Conservation (phyloP, 2,113 vertebrate species). For the Notechis scutatus region DNA sequence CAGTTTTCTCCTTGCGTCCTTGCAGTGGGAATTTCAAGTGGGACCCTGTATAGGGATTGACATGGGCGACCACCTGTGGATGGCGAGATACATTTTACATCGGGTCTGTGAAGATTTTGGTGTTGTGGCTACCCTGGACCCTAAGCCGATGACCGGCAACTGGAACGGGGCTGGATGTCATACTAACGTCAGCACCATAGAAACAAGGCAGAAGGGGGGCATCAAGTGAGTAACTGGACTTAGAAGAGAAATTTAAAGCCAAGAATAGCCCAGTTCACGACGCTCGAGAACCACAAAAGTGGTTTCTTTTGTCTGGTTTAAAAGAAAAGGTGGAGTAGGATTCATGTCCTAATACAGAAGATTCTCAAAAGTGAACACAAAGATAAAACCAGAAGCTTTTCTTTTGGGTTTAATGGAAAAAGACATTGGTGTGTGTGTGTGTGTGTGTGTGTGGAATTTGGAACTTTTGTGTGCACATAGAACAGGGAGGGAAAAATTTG, state of each 20-base stretch:
- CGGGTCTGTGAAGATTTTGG: conserved; percentile 78
- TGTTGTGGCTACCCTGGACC: conserved; percentile 73
- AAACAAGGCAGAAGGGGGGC: conserved; percentile 69
- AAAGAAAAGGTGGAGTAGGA: neutral
- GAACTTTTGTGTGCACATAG: too few relatives aligned
- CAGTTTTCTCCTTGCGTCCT: neutral
- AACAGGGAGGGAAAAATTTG: too few relatives aligned
- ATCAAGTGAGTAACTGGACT: conserved; percentile 67
- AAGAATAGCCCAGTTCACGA: neutral
- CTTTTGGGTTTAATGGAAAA: too few relatives aligned
- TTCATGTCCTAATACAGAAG: too few relatives aligned
- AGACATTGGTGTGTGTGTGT: too few relatives aligned
- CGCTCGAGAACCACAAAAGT: neutral
- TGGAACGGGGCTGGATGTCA: conserved; percentile 72
- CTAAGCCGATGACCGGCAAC: conserved; percentile 75
- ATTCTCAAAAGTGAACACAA: too few relatives aligned
- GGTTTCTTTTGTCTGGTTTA: neutral
- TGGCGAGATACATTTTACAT: conserved; percentile 81
- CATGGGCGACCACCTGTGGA: conserved; percentile 85
- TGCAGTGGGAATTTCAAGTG: conserved; percentile 80
- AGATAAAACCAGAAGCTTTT: too few relatives aligned
- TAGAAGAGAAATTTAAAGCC: neutral
- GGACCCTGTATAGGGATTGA: conserved; percentile 75
- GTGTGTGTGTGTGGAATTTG: too few relatives aligned
- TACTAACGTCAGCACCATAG: conserved; percentile 76